A percentile compares a stretch with the other conserved stretches of the same genome.
These are phyloP conservation scores for Drosophila carrolli DNA, from an alignment of 1,140 invertebrate species.

Conservation along the genomic window DNA sequence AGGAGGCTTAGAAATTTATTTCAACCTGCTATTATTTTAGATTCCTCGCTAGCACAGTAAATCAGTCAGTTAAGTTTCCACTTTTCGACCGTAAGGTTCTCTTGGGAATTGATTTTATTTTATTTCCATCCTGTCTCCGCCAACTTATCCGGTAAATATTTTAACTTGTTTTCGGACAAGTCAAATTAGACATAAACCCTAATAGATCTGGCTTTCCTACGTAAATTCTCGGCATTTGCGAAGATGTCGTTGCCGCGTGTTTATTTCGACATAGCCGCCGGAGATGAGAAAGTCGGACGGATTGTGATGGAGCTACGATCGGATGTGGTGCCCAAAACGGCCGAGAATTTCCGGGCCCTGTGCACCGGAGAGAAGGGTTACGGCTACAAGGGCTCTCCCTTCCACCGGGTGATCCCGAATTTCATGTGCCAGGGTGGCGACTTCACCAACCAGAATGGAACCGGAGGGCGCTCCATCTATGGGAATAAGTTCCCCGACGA, in stretches of 20 bases:
- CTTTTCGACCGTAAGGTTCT: background rate
- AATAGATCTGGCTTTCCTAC: slow-evolving; percentile 12
- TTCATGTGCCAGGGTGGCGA: slow-evolving; percentile 99
- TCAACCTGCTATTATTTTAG: background rate
- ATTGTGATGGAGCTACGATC: slow-evolving; percentile 89
- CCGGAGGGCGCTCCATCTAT: slow-evolving; percentile 97
- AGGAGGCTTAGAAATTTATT: background rate
- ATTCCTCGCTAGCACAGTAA: background rate
- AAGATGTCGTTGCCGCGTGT: slow-evolving; percentile 36
- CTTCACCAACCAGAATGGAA: slow-evolving; percentile 97
- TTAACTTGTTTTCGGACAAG: background rate
- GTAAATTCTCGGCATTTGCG: slow-evolving; percentile 10
- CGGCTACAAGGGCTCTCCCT: slow-evolving; percentile 94
- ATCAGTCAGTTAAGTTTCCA: background rate
- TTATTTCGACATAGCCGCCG: slow-evolving; percentile 29
- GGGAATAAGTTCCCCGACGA: slow-evolving; percentile 97
- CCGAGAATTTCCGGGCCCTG: slow-evolving; percentile 95
- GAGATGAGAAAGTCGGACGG: slow-evolving; percentile 15
- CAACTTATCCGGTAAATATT: slow-evolving; percentile 19
- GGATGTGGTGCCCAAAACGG: slow-evolving; percentile 96
- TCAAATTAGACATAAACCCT: background rate
- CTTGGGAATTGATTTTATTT: background rate
- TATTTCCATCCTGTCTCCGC: background rate
- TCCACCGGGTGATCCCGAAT: slow-evolving; percentile 98
- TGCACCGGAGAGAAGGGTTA: slow-evolving; percentile 97